Evolutionary conservation across 2,797 vertebrate species (phyloP).

Genomic region (Paramormyrops hopkinsi): DNA sequence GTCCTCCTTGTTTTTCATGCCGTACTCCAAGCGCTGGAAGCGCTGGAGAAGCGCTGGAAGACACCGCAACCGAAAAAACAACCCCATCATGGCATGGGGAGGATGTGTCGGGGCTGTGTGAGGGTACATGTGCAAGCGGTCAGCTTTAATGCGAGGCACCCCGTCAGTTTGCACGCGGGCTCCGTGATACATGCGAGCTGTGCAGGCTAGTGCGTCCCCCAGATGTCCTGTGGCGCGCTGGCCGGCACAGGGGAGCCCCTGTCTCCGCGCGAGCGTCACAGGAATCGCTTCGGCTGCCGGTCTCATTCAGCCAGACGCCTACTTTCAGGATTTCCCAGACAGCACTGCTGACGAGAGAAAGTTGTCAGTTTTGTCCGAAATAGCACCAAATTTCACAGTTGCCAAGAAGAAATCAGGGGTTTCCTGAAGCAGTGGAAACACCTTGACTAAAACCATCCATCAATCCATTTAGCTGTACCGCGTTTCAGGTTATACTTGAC

Average conservation of each 20-base stretch:
- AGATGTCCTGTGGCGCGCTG: not conserved
- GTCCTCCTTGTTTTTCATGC: not conserved
- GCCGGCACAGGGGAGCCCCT: not conserved
- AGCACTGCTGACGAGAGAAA: not conserved
- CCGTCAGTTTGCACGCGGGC: not conserved
- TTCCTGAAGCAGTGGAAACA: not conserved
- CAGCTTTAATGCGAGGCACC: not conserved
- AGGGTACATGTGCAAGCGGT: not conserved
- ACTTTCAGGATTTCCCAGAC: not conserved
- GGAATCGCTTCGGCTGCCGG: not conserved
- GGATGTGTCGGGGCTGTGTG: not conserved
- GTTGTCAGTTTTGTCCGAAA: not conserved
- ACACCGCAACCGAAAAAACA: not conserved
- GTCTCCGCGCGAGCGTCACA: not conserved
- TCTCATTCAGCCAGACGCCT: not conserved
- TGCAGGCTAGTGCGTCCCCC: not conserved
- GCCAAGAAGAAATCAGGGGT: not conserved
- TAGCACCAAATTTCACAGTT: not conserved
- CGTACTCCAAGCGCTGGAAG: no score
- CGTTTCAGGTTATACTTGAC: not conserved
- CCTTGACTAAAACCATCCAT: not conserved
- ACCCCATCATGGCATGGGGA: not conserved
- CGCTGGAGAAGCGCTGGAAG: not conserved
- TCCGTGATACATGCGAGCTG: not conserved
- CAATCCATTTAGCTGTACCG: not conserved